Evolutionary conservation across 2,797 vertebrate species (phyloP).

Genomic region (Protosalanx chinensis): DNA sequence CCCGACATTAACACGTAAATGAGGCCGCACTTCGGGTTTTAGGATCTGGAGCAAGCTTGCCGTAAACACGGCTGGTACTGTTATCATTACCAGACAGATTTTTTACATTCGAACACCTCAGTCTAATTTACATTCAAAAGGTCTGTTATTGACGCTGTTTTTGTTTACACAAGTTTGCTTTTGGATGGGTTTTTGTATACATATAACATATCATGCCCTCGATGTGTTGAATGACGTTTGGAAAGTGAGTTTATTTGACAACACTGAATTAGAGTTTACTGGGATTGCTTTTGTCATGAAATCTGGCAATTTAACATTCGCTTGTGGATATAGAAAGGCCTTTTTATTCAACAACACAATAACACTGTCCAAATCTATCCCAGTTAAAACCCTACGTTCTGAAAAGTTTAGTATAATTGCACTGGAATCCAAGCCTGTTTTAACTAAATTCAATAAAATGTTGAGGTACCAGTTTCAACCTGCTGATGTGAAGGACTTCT

Average conservation of each 20-base stretch:
- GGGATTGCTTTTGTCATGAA: too few species aligned
- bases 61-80: conserved; percentile 75
- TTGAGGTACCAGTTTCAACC: not conserved
- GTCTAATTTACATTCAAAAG: conserved; percentile 75
- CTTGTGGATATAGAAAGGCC: too few species aligned
- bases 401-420: too few species aligned
- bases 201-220: not conserved
- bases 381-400: too few species aligned
- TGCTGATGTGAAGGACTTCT: too few species aligned
- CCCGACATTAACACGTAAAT: conserved; percentile 83
- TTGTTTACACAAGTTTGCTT: conserved; percentile 66
- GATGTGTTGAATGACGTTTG: not conserved
- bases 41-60: conserved; percentile 68
- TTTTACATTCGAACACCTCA: conserved; percentile 76
- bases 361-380: too few species aligned
- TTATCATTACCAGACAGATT: conserved; percentile 82
- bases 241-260: not conserved
- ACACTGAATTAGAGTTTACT: too few species aligned
- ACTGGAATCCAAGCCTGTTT: too few species aligned
- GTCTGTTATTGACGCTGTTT: conserved; percentile 71
- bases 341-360: too few species aligned
- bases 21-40: conserved; percentile 78
- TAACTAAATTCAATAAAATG: not conserved
- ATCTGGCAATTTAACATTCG: too few species aligned
- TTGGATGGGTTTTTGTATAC: not conserved